Conservation (phyloP, 2,797 vertebrate genomes). For the Anisognathus igniventris region DNA sequence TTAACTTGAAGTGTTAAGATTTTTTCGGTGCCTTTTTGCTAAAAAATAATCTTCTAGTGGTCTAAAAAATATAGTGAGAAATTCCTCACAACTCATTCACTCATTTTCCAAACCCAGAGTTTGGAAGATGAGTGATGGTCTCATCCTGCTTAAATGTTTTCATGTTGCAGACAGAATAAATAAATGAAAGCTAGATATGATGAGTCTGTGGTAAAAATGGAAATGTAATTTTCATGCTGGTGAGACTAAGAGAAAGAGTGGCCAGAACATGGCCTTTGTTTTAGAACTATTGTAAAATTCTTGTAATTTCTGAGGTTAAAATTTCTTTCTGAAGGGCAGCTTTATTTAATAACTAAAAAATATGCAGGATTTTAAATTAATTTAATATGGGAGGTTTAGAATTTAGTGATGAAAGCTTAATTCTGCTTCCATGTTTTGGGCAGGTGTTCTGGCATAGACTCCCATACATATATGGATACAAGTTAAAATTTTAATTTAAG, state of each 20-base stretch:
- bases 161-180: background rate
- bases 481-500: background rate
- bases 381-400: background rate
- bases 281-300: background rate
- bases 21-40: background rate
- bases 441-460: background rate
- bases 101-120: background rate
- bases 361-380: background rate
- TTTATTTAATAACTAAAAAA: background rate
- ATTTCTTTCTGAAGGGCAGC: background rate
- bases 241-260: background rate
- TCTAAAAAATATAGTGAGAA: background rate
- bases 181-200: background rate
- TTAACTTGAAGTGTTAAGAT: background rate
- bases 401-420: background rate
- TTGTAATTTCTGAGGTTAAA: background rate
- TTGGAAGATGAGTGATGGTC: background rate
- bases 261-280: background rate
- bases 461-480: background rate
- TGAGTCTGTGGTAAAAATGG: background rate
- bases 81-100: background rate
- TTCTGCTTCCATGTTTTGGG: background rate
- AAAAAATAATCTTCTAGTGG: background rate
- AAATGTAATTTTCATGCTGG: background rate
- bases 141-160: background rate